Conservation (phyloP, 2,888 invertebrate genomes). For the Drosophila colorata region DNA sequence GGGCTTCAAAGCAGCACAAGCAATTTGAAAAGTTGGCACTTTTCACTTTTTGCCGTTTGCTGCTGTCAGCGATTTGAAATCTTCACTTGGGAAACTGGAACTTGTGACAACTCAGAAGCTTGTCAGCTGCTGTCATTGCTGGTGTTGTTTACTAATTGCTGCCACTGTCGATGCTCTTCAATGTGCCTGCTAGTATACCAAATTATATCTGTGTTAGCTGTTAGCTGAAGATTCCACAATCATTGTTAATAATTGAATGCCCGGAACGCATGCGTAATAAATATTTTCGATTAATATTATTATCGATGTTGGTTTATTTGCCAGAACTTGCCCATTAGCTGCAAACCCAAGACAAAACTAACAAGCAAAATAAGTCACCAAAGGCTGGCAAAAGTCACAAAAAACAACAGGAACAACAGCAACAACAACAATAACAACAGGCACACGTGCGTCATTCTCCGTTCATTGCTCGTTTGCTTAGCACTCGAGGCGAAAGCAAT, state of each 20-base stretch:
- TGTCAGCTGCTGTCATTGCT: constrained; percentile 50
- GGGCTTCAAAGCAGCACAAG: constrained; percentile 2
- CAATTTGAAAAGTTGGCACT: constrained; percentile 58
- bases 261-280: too few species aligned
- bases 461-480: constrained; percentile 58
- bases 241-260: too few species aligned
- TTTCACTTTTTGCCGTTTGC: constrained; percentile 65
- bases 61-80: constrained; percentile 50
- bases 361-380: constrained; percentile 63
- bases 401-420: constrained; percentile 14
- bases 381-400: constrained; percentile 21
- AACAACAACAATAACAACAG: constrained; percentile 5
- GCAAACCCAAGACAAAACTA: constrained; percentile 53
- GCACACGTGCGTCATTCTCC: constrained; percentile 40
- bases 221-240: too few species aligned
- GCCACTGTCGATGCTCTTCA: constrained; percentile 27
- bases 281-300: neutral
- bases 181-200: neutral
- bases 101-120: constrained; percentile 37
- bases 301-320: constrained; percentile 12
- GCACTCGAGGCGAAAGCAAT: constrained; percentile 79
- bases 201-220: too few species aligned
- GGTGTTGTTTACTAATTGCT: constrained; percentile 54
- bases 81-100: constrained; percentile 42
- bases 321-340: constrained; percentile 48